Evolutionary conservation across 1,140 invertebrate species (phyloP).

Genomic region (Ceratosolen solmsi): DNA sequence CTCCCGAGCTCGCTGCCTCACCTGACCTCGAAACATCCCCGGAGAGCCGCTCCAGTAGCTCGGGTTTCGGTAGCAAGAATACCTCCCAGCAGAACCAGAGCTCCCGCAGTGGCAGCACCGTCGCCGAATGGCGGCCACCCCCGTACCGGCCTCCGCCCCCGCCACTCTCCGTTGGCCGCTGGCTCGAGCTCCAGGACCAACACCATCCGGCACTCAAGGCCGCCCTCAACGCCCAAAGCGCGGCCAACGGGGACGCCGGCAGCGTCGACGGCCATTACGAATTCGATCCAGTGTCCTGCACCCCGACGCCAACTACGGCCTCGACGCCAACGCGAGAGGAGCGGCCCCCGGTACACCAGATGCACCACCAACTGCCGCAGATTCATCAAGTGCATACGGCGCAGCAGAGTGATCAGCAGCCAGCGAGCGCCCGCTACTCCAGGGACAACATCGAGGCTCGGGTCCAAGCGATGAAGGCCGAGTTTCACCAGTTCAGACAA

Average conservation of each 20-base stretch:
- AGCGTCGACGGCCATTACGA: slow-evolving; percentile 97
- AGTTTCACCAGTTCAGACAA: slow-evolving; percentile 93
- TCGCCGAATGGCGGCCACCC: slow-evolving; percentile 83
- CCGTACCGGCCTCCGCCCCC: slow-evolving; percentile 82
- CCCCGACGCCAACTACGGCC: slow-evolving; percentile 82
- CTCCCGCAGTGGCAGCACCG: slow-evolving; percentile 80
- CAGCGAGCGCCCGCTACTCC: slow-evolving; percentile 63
- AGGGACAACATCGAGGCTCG: slow-evolving; percentile 89
- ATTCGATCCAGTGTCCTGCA: slow-evolving; percentile 86
- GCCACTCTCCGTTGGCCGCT: slow-evolving; percentile 75
- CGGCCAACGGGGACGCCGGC: slow-evolving; percentile 78
- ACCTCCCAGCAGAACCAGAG: slow-evolving; percentile 88
- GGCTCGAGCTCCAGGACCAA: slow-evolving; percentile 77
- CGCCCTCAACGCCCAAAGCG: background rate
- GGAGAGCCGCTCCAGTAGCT: slow-evolving; percentile 88
- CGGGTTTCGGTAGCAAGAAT: slow-evolving; percentile 93
- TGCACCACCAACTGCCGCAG: slow-evolving; percentile 62
- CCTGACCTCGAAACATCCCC: slow-evolving; percentile 83
- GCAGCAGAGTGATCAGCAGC: slow-evolving; percentile 66
- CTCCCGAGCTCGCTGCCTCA: slow-evolving; percentile 76
- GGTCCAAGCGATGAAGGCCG: slow-evolving; percentile 95
- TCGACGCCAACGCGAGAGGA: slow-evolving; percentile 77
- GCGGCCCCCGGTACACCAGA: slow-evolving; percentile 69
- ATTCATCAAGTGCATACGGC: slow-evolving; percentile 68
- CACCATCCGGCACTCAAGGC: slow-evolving; percentile 56